Evolutionary conservation across 2,888 invertebrate genomes (phyloP).

Genomic region (Lydus trimaculatus): DNA sequence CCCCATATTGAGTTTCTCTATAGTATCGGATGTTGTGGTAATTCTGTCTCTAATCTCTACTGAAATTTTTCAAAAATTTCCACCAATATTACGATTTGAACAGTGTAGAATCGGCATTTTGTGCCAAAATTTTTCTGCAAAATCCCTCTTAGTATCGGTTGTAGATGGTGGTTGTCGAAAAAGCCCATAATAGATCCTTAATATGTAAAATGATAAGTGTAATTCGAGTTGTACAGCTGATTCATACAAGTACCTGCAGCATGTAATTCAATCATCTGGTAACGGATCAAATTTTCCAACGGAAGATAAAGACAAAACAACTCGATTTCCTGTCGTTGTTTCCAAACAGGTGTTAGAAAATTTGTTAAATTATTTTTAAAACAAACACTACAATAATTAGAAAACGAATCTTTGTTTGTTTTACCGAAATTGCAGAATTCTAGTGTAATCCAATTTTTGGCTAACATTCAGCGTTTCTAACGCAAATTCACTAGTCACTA

Average conservation of each 20-base stretch:
- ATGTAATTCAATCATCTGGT: constrained; percentile 42
- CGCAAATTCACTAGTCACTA: no score
- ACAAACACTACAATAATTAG: neutral
- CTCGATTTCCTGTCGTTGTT: constrained; percentile 9
- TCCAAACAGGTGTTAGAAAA: neutral
- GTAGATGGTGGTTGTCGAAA: constrained; percentile 12
- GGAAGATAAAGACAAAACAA: constrained; percentile 20
- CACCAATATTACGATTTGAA: neutral
- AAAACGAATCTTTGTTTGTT: neutral
- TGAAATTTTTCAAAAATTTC: constrained; percentile 17
- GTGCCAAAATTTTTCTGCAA: no score
- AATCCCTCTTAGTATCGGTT: no score
- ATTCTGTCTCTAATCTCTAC: constrained; percentile 25
- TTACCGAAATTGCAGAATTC: neutral
- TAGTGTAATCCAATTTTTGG: neutral
- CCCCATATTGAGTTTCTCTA: constrained; percentile 53
- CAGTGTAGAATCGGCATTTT: no score
- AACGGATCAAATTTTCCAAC: constrained; percentile 41
- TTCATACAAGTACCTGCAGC: constrained; percentile 36
- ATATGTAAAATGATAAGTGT: constrained; percentile 29
- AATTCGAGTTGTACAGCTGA: constrained; percentile 26
- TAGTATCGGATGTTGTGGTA: constrained; percentile 58
- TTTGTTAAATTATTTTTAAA: neutral
- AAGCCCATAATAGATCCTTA: neutral
- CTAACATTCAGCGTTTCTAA: no score